phyloP scores from a whole-genome alignment of 2,113 vertebrate genomes.

The Microtus montanus region DNA sequence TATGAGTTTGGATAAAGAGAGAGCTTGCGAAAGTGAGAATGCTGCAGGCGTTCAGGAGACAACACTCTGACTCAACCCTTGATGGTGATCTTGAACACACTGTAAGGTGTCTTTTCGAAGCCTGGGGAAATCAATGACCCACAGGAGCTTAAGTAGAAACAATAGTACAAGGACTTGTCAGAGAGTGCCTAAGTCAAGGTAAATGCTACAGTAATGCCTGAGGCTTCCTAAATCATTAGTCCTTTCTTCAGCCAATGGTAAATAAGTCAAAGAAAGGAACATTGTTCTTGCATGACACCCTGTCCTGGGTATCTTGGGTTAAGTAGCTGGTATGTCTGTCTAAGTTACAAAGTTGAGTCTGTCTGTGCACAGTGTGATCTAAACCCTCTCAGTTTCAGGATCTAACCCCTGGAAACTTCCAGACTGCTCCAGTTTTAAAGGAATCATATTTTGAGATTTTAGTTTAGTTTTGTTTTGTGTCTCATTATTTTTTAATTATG shows the following conservation, averaged over 20 bases:
- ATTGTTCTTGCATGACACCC: not conserved
- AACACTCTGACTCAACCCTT: not conserved
- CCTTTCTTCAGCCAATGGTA: not conserved
- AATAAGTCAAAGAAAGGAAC: not conserved
- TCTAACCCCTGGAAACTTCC: not conserved
- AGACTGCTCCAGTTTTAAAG: not conserved
- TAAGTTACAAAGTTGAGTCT: not conserved
- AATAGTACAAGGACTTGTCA: not conserved
- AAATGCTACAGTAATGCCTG: not conserved
- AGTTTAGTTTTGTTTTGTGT: not conserved
- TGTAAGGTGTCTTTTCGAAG: not conserved
- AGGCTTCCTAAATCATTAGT: not conserved
- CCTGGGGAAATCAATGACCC: not conserved
- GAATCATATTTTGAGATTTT: not conserved
- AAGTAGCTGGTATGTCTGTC: not conserved
- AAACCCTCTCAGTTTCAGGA: not conserved
- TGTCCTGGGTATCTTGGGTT: no score
- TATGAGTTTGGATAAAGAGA: not conserved
- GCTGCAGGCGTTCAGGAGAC: not conserved
- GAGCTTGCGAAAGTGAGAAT: not conserved
- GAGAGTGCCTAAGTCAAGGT: not conserved
- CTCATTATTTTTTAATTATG: not conserved
- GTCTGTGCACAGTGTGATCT: not conserved
- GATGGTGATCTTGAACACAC: not conserved
- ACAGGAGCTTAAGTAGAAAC: not conserved